Evolutionary conservation across 2,888 invertebrate genomes (phyloP).

Genomic region (Euspilapteryx auroguttella): DNA sequence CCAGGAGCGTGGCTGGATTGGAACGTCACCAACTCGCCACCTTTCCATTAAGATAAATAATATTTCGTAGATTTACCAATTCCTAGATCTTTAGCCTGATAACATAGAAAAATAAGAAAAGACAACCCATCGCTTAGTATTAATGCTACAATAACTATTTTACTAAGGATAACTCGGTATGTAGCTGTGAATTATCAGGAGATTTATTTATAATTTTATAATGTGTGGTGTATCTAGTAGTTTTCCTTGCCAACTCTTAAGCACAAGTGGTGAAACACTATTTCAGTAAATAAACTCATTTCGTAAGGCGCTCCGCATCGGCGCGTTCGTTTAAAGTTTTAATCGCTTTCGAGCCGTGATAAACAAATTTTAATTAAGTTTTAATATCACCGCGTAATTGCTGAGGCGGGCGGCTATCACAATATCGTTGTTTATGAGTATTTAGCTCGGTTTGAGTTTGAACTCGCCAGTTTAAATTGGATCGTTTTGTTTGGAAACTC

Average conservation of each 20-base stretch:
- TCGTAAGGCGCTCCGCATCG: conserved; percentile 45
- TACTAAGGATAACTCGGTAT: too few relatives aligned
- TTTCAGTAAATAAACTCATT: conserved; percentile 37
- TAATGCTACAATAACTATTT: too few relatives aligned
- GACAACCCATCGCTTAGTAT: too few relatives aligned
- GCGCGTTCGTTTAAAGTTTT: conserved; percentile 56
- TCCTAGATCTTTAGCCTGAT: too few relatives aligned
- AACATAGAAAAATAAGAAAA: too few relatives aligned
- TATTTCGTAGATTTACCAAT: too few relatives aligned
- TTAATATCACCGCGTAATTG: conserved; percentile 60
- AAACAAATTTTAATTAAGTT: conserved; percentile 61
- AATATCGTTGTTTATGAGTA: conserved; percentile 47
- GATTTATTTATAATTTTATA: too few relatives aligned
- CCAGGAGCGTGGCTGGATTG: too few relatives aligned
- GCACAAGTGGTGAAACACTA: conserved; percentile 12
- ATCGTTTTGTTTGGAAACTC: conserved; percentile 7
- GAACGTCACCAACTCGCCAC: too few relatives aligned
- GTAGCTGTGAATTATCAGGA: too few relatives aligned
- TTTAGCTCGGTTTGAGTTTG: conserved; percentile 18
- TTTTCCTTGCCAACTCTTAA: background rate
- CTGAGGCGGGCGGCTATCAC: conserved; percentile 42
- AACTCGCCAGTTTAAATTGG: conserved; percentile 7
- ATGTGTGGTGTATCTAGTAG: too few relatives aligned
- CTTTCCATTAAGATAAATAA: too few relatives aligned
- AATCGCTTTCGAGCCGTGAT: conserved; percentile 57